Evolutionary conservation across 2,797 vertebrate genomes (phyloP), one percentile per base, ranked within the genome.

Genomic region (Knipowitschia caucasica): DNA sequence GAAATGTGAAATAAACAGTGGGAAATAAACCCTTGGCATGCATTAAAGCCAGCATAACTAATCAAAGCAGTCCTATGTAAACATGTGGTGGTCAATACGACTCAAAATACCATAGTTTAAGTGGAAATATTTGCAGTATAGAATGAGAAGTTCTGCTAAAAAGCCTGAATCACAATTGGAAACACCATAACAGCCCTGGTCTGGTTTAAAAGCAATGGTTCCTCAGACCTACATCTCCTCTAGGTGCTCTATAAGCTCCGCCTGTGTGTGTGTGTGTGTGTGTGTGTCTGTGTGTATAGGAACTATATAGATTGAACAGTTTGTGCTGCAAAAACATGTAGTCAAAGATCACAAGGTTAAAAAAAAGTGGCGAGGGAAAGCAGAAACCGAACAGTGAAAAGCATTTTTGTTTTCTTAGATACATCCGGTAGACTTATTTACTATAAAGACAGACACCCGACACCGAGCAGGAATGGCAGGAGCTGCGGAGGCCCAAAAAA

Each of bases 381-480:
- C 2, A 25, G 1, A 35, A 49, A n/a, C 9, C 23, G 27, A 3
- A 9, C 4, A 33, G 8, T 8, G 21, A 42, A 34, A 27, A 30
- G 2, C 14, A 5, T 2, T 36, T 46, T 36, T 17, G 11, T 26
- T 12, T 11, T 35, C 30, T 34, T 27, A 30, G 53, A 45, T 36
- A 61, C 55, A 68, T 27, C 7, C 55, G 11, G 23, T 12, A 24
- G 24, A 49, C 30, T 50, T 69, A 49, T 53, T 56, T 63, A 46
- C 64, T 20, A 27, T 31, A 27, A 50, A 31, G 53, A 49, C 53
- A 66, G 25, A 88, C 87, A 90, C 80, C 83, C 83, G 87, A 91
- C 87, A 90, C 88, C 85, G 52, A 75, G 65, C 63, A 78, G 74
- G 66, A 71, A 71, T 71, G 62, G 72, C 64, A 60, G 59, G 60